These are phyloP conservation scores for Potamilus streckersoni DNA, from an alignment of 1,140 invertebrate genomes.

Conservation along the genomic window DNA sequence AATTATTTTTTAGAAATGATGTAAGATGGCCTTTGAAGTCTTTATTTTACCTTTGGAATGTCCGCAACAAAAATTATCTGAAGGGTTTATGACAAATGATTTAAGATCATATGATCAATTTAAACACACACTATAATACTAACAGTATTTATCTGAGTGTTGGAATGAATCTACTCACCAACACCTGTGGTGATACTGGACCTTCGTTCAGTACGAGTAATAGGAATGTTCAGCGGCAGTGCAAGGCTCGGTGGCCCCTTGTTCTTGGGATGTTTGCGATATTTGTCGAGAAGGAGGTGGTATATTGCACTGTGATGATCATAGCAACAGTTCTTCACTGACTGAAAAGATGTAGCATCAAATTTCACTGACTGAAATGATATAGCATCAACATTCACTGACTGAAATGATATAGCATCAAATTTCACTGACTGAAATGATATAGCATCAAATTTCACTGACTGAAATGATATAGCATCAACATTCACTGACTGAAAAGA, in stretches of 20 bases:
- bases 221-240: constrained; percentile 66
- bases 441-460: no score
- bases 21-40: no score
- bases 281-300: constrained; percentile 85
- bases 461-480: no score
- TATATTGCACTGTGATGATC: constrained; percentile 97
- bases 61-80: no score
- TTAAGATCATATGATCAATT: no score
- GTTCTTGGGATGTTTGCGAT: constrained; percentile 69
- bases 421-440: no score
- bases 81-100: no score
- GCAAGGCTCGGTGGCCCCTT: constrained; percentile 36
- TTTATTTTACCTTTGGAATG: no score
- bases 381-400: neutral
- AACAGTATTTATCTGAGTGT: neutral
- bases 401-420: no score
- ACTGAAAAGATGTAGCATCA: constrained; percentile 73
- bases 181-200: constrained; percentile 78
- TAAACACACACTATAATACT: neutral
- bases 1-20: no score
- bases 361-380: neutral
- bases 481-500: no score
- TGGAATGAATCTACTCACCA: constrained; percentile 53
- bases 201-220: constrained; percentile 65
- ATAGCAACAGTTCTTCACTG: constrained; percentile 86